Conservation (phyloP, 2,113 vertebrate species). For the Mustelus asterias region DNA sequence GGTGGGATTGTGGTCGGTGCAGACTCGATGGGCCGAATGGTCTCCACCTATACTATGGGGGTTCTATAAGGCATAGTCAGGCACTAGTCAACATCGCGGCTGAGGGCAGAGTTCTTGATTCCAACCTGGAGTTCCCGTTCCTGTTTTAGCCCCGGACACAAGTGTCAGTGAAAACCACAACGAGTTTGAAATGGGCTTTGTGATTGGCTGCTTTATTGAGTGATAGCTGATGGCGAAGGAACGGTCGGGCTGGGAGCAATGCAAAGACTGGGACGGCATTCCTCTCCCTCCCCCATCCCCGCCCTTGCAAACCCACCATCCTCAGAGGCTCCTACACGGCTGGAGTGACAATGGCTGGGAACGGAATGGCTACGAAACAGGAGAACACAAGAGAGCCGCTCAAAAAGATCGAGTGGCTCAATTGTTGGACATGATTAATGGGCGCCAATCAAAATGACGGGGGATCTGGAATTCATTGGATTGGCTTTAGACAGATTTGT, state of each 20-base stretch:
- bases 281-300: too few species aligned
- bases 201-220: not conserved
- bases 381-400: not conserved
- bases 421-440: not conserved
- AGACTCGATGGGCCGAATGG: too few species aligned
- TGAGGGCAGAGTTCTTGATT: not conserved
- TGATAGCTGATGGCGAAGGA: too few species aligned
- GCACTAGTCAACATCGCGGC: not conserved
- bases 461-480: not conserved
- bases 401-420: not conserved
- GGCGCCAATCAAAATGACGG: not conserved
- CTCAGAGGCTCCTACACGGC: too few species aligned
- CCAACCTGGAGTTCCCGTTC: not conserved
- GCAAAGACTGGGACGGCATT: too few species aligned
- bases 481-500: not conserved
- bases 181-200: not conserved
- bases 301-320: too few species aligned
- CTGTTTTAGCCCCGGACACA: too few species aligned
- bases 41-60: too few species aligned
- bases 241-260: too few species aligned
- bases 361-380: too few species aligned
- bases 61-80: not conserved
- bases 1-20: too few species aligned
- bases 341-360: too few species aligned
- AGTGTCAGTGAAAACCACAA: not conserved